These are phyloP conservation scores for Emmelina monodactyla DNA, from an alignment of 2,888 invertebrate species.

Conservation along the genomic window DNA sequence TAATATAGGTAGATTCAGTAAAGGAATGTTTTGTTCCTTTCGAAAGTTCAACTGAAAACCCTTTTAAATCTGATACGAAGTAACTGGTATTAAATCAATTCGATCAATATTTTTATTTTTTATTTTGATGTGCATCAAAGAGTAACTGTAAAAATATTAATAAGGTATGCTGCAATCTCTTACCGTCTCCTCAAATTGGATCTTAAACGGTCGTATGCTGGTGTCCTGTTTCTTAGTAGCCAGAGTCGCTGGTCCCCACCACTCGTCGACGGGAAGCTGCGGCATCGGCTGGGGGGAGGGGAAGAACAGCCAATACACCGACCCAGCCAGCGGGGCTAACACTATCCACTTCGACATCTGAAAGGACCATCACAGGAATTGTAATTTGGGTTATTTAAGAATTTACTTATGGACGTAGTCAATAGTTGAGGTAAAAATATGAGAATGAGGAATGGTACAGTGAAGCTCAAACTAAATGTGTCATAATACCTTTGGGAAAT, in stretches of 20 bases:
- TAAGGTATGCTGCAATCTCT: constrained; percentile 13
- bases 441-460: no score
- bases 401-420: no score
- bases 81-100: neutral
- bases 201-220: constrained; percentile 65
- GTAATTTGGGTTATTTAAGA: no score
- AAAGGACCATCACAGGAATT: no score
- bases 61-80: neutral
- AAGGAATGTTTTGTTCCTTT: no score
- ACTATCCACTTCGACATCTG: neutral
- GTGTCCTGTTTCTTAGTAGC: constrained; percentile 47
- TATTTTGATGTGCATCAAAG: neutral
- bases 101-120: neutral
- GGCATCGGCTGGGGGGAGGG: constrained; percentile 19
- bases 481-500: no score
- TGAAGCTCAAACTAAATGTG: no score
- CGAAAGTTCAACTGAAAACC: neutral
- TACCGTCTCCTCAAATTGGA: constrained; percentile 66
- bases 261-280: constrained; percentile 37
- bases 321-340: neutral
- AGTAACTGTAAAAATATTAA: neutral
- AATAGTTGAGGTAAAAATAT: no score
- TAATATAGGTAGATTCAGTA: no score
- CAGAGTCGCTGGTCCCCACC: constrained; percentile 66
- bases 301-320: neutral